Evolutionary conservation across 2,888 invertebrate species (phyloP).

Genomic region (Cheilosia scutellata): DNA sequence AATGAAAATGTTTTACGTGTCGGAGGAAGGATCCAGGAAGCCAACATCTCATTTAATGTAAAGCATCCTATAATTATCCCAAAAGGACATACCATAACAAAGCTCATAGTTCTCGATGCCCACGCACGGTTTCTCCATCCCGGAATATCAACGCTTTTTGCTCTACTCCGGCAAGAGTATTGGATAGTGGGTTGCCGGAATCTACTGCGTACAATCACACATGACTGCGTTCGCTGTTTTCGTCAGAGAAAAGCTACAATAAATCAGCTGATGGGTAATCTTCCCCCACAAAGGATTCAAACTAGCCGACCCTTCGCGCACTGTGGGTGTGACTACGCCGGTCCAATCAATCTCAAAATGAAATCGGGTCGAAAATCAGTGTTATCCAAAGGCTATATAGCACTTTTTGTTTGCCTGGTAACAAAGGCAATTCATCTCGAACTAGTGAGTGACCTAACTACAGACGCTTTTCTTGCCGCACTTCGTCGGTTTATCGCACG

Average conservation of each 20-base stretch:
- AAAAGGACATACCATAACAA: too few species aligned
- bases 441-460: too few species aligned
- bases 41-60: too few species aligned
- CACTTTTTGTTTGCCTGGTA: too few species aligned
- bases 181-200: conserved; percentile 3
- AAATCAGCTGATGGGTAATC: conserved; percentile 13
- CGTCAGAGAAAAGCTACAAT: neutral
- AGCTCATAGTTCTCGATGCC: too few species aligned
- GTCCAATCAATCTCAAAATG: neutral
- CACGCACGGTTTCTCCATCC: neutral
- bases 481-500: conserved; percentile 24
- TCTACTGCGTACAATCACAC: neutral
- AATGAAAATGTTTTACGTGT: too few species aligned
- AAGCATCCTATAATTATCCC: too few species aligned
- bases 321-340: too few species aligned
- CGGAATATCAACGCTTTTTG: neutral
- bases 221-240: neutral
- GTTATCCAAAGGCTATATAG: conserved; percentile 25
- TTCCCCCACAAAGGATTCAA: neutral
- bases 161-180: neutral
- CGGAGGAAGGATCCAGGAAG: too few species aligned
- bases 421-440: too few species aligned
- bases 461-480: too few species aligned
- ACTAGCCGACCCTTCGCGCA: neutral
- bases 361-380: conserved; percentile 14